Evolutionary conservation across 2,113 vertebrate species (phyloP).

Genomic region (Pogona vitticeps): DNA sequence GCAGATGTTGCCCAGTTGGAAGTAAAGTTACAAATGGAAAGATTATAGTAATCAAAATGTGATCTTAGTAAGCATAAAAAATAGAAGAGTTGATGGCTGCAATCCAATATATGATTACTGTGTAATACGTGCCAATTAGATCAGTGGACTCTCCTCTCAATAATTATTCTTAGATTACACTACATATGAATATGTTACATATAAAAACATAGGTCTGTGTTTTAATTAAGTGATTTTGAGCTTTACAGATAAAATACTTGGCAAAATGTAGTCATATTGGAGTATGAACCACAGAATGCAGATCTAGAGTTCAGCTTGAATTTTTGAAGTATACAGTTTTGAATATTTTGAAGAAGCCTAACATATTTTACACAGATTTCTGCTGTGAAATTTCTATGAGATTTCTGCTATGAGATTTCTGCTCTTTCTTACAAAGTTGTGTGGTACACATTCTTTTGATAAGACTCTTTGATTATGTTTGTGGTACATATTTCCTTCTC

Average conservation of each 20-base stretch:
- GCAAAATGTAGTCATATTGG: neutral
- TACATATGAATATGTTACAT: neutral
- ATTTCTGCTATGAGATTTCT: neutral
- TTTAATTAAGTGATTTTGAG: neutral
- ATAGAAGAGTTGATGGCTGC: neutral
- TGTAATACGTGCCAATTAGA: neutral
- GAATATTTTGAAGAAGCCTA: no score
- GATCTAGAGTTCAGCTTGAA: neutral
- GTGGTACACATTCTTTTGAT: neutral
- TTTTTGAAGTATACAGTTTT: neutral
- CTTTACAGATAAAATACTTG: neutral
- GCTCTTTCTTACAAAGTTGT: neutral
- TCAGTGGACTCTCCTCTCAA: neutral
- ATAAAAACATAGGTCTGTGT: neutral
- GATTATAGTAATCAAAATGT: neutral
- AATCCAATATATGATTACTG: neutral
- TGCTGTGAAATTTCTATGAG: neutral
- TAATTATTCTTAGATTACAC: neutral
- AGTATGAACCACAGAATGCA: neutral
- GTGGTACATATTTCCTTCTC: neutral
- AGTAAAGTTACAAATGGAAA: neutral
- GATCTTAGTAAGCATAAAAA: neutral
- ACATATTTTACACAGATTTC: neutral
- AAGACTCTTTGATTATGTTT: neutral
- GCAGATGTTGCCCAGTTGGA: neutral